Base-by-base conservation (phyloP, 2,113 vertebrate species). In the Conger conger region DNA sequence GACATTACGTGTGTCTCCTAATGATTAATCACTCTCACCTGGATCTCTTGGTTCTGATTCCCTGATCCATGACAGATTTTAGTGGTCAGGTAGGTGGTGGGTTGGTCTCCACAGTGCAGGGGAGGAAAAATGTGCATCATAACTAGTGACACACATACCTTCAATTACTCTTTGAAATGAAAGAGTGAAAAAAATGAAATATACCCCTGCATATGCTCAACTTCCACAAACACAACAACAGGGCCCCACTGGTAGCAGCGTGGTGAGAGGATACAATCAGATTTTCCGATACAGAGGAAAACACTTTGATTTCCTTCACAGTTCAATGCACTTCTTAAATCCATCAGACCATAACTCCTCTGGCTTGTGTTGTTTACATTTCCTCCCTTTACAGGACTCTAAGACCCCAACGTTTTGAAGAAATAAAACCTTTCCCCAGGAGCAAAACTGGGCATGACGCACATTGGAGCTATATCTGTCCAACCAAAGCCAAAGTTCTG, bases 271-370 rank as follows among this genome's bases (percentile, higher is more conserved):
- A n/a, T 73, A 33, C 18, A 63, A 27, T 73, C 27, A 30, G 27
- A 30, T 73, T 73, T 73, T 73, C 68, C 33, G 68, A 73, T 73
- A 73, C 68, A 73, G 68, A 33, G 68, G n/a, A 30, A 73, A 73
- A 73, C 2, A 9, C 6, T 33, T 73, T 73, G 68, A 33, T 8
- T 73, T 73, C 68, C 68, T 73, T 33, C 11, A 73, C 68, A 73
- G n/a, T 73, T 11, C 68, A 73, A 13, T 33, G 68, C 68, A n/a
- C 68, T 33, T 73, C n/a, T 30, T n/a, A 73, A 73, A 73, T 33
- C 6, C 68, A 73, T 23, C 68, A 73, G 68, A 73, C 27, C n/a
- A 33, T 33, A 73, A 27, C 8, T 73, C 68, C 68, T 1, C 68
- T 73, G 68, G n/a, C 9, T 73, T 73, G n/a, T 73, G 68, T 73